Evolutionary conservation across 2,113 vertebrate species (phyloP).

Genomic region (Ellobius talpinus): DNA sequence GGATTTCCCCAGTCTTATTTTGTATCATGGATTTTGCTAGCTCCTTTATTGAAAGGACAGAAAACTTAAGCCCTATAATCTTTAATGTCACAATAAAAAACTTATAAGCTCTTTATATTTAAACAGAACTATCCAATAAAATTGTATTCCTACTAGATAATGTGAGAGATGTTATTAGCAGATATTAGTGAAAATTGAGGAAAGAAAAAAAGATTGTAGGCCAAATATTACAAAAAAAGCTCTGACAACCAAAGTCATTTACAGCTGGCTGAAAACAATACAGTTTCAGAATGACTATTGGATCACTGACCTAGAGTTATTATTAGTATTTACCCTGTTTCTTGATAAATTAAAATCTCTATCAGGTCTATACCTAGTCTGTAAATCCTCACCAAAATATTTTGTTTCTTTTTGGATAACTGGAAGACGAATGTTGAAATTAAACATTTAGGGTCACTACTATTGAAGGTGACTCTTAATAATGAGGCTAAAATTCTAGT

Average conservation of each 20-base stretch:
- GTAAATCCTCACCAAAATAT: background rate
- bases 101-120: background rate
- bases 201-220: background rate
- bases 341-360: conserved; percentile 18
- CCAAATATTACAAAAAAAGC: background rate
- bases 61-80: conserved; percentile 49
- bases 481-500: background rate
- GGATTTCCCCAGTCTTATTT: conserved; percentile 45
- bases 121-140: conserved; percentile 45
- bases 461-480: background rate
- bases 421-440: background rate
- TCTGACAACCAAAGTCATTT: conserved; percentile 1
- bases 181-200: conserved; percentile 12
- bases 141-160: background rate
- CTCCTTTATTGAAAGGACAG: conserved; percentile 47
- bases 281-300: background rate
- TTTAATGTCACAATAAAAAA: conserved; percentile 59
- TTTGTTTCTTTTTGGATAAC: conserved; percentile 8
- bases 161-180: conserved; percentile 12
- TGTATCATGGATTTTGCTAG: conserved; percentile 40
- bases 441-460: background rate
- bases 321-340: background rate
- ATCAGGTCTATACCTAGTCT: background rate
- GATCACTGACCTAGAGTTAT: background rate
- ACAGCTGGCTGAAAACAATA: background rate